Evolutionary conservation across 2,888 invertebrate genomes (phyloP).

Genomic region (Eilema caniola): DNA sequence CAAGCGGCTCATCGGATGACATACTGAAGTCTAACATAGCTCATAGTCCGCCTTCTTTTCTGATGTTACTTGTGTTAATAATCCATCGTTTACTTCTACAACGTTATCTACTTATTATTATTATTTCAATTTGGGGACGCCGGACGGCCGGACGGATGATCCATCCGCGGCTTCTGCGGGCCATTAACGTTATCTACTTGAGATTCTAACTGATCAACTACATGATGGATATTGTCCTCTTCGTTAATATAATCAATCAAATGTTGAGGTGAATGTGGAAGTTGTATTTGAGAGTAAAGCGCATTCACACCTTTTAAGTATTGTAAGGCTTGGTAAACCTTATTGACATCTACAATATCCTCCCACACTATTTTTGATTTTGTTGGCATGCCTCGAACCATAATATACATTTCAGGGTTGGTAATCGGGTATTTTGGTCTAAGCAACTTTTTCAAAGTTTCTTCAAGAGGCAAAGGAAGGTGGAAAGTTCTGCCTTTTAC

Average conservation of each 20-base stretch:
- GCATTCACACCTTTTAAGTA: neutral
- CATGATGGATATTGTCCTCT: too few relatives aligned
- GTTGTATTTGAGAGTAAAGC: neutral
- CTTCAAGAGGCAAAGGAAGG: neutral
- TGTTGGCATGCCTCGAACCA: neutral
- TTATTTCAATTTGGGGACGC: too few relatives aligned
- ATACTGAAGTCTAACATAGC: conserved; percentile 6
- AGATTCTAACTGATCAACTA: too few relatives aligned
- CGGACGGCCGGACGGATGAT: too few relatives aligned
- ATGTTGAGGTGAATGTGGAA: neutral
- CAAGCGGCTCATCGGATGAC: neutral
- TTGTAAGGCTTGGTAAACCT: neutral
- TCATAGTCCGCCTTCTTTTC: neutral
- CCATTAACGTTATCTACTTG: too few relatives aligned
- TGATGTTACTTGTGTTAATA: neutral
- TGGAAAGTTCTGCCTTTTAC: neutral
- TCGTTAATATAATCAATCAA: neutral
- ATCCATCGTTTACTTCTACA: conserved; percentile 1
- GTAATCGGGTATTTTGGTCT: neutral
- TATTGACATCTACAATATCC: conserved; percentile 7
- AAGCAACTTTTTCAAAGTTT: neutral
- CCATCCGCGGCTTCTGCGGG: too few relatives aligned
- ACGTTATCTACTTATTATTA: neutral
- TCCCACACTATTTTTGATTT: conserved; percentile 5
- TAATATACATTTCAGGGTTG: neutral